Evolutionary conservation across 1,140 invertebrate species (phyloP).

Genomic region (Pissodes strobi): DNA sequence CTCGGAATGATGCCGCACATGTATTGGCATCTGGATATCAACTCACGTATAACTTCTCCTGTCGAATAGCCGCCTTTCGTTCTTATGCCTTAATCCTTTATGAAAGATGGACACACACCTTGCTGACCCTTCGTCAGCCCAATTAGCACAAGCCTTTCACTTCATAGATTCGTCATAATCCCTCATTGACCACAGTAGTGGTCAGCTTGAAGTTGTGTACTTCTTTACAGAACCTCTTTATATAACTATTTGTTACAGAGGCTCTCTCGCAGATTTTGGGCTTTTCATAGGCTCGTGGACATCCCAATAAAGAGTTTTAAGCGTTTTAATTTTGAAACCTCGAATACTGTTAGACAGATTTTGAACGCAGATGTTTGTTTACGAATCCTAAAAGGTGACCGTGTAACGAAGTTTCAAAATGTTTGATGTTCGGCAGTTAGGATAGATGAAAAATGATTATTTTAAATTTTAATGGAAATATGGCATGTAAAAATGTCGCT

Average conservation of each 20-base stretch:
- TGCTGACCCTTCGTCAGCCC: slow-evolving; percentile 32
- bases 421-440: no score
- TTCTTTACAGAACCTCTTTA: slow-evolving; percentile 31
- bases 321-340: slow-evolving; percentile 19
- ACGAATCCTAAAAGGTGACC: no score
- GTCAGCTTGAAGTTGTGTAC: slow-evolving; percentile 24
- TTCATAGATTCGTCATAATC: slow-evolving; percentile 33
- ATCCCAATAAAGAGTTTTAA: slow-evolving; percentile 22
- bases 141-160: slow-evolving; percentile 32
- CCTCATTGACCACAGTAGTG: slow-evolving; percentile 32
- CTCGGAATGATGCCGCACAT: slow-evolving; percentile 6
- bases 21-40: slow-evolving; percentile 27
- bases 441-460: no score
- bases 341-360: not conserved
- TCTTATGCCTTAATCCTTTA: slow-evolving; percentile 24
- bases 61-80: not conserved
- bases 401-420: no score
- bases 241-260: slow-evolving; percentile 34
- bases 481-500: no score
- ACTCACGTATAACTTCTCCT: not conserved
- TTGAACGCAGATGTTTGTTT: slow-evolving; percentile 15
- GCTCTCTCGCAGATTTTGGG: slow-evolving; percentile 11
- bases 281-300: slow-evolving; percentile 25
- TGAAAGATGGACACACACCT: slow-evolving; percentile 36
- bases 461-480: no score